Evolutionary conservation across 53 echinoderm and acorn worm species (phyloP), one percentile per base, ranked within the genome.

Genomic region (Holothuria scabra): DNA sequence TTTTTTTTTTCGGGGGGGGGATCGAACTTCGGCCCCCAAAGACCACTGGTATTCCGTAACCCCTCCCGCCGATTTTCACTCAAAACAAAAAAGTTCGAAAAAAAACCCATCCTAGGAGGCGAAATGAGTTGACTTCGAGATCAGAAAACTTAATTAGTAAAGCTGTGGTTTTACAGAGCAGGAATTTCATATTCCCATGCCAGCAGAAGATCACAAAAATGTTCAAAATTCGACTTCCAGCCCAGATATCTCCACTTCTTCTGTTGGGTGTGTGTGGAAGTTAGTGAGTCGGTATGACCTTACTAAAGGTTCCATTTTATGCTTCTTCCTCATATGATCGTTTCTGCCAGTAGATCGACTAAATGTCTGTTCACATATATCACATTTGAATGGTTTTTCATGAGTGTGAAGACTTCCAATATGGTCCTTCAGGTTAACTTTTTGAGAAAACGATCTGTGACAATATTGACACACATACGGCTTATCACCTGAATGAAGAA

Each of bases 381-480:
- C 48, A 28, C 78, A 78, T 56, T 56, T 56, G 58, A 49, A 78
- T 25, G 78, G 78, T 4, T 58, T 78, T 29, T 78, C 78, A 19
- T 78, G 78, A 32, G 78, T 78, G 78, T 78, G 78, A 29, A 57
- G 56, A 71, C 69, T 69, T 5, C 84, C 34, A n/a, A 84, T 34
- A 18, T 84, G 84, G 19, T 70, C 84, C 33, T 70, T 55, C 3
- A 84, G 72, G 29, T 84, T 84, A 58, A 56, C 59, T 21, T 84
- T 84, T 37, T 70, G 70, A 1, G 56, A 59, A 20, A 84, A 84
- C 23, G 69, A 60, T 0, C 71, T 59, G 35, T 59, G 60, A 58
- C 84, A 84, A 34, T 26, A 70, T n/a, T 31, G 59, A 57, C 84
- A 84, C 21, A 70, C 71, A 21, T 23, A 71, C 28, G 84, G 84